Evolutionary conservation across 2,113 vertebrate species (phyloP), one percentile per base, ranked within the genome.

Genomic region (Xiphorhynchus elegans): DNA sequence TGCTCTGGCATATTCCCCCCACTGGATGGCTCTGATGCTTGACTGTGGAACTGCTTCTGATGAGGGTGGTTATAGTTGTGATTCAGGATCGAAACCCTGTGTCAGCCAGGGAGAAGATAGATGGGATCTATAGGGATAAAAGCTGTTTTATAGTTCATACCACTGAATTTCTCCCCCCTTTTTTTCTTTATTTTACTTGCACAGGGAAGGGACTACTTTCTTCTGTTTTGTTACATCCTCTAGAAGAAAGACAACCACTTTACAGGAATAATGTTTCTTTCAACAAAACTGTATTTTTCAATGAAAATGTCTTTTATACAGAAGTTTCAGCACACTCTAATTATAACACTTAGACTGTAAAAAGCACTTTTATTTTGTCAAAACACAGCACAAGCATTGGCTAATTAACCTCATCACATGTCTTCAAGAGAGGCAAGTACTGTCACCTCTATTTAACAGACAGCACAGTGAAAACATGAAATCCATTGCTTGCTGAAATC

Each of bases 321-420:
- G 23, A 78, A 69, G 7, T 33, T 67, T 70, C 50, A 84, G 55
- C 1, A 10, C 9, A 16, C 10, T 25, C 9, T 46, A 86, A 25
- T 59, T 86, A 67, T 35, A 80, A 50, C 20, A 59, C 33, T 78
- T 75, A 67, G 35, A 29, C 46, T 39, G 25, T 42, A 87, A 90
- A 94, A 64, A 64, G 19, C 24, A 26, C 49, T 95, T 89, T 59
- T 68, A 42, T 83, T 91, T 93, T 91, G 40, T 89, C 69, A 82
- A 92, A 93, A 81, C 42, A 37, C 33, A 60, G 28, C 24, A 31
- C 42, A 86, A 94, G 62, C 23, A 67, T 67, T 58, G 75, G 31
- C 46, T 80, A 85, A 85, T 93, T 93, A 94, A 90, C 31, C 76
- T 67, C 44, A 59, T 33, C 33, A 47, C 21, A 10, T 4, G 12